These are phyloP conservation scores for Eugnorisma glareosa DNA, from an alignment of 2,888 invertebrate genomes.

Conservation along the genomic window DNA sequence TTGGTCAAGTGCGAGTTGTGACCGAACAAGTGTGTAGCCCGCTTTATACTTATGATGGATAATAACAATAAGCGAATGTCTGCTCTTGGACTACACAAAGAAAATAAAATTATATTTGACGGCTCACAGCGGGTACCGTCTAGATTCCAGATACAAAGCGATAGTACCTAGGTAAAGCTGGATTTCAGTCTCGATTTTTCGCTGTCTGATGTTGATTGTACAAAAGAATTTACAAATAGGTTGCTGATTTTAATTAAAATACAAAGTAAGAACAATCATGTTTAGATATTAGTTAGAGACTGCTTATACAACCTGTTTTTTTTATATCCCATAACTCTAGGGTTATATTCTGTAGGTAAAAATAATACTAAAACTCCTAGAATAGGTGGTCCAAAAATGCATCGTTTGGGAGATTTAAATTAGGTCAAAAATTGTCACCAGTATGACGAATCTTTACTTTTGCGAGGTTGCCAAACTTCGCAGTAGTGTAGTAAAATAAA, in stretches of 20 bases:
- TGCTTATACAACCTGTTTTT: no score
- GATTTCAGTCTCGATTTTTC: slow-evolving; percentile 21
- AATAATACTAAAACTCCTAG: no score
- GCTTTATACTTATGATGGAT: slow-evolving; percentile 24
- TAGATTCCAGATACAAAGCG: slow-evolving; percentile 40
- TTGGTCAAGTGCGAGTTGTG: not conserved
- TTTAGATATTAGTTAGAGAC: not conserved
- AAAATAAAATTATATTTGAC: slow-evolving; percentile 59
- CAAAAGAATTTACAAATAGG: slow-evolving; percentile 24
- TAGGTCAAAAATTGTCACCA: no score
- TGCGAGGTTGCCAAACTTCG: no score
- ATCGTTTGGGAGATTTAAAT: no score
- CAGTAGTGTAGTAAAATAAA: no score
- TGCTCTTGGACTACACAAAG: slow-evolving; percentile 47
- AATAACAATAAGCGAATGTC: slow-evolving; percentile 49
- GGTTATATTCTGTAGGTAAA: no score
- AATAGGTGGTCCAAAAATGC: no score
- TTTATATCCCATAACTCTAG: no score
- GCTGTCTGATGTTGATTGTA: slow-evolving; percentile 45
- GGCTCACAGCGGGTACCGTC: slow-evolving; percentile 56
- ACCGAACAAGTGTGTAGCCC: not conserved
- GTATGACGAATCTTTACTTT: no score
- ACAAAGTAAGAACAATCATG: not conserved
- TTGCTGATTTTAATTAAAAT: slow-evolving; percentile 32
- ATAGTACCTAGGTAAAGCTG: slow-evolving; percentile 3